Evolutionary conservation across 2,888 invertebrate genomes (phyloP).

Genomic region (Cybosia mesomella): DNA sequence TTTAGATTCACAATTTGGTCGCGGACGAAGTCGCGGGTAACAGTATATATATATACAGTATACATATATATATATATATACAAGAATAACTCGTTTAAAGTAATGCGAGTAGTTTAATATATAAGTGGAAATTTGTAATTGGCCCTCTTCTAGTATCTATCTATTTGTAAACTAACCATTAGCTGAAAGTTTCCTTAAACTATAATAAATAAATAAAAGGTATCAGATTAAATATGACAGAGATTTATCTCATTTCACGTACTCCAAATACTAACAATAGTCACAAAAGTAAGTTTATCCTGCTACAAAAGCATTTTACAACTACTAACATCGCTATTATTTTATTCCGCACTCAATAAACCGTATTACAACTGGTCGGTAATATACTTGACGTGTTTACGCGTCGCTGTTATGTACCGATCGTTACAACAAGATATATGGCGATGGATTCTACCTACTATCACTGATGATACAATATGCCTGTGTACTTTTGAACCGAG

Average conservation of each 20-base stretch:
- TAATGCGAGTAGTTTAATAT: no score
- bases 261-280: not conserved
- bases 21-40: no score
- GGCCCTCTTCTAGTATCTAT: no score
- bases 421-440: conserved; percentile 20
- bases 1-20: no score
- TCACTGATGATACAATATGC: conserved; percentile 12
- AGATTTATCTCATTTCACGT: not conserved
- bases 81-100: no score
- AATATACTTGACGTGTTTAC: conserved; percentile 19
- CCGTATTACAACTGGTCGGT: conserved; percentile 4
- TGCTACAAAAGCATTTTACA: conserved; percentile 1
- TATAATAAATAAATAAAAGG: no score
- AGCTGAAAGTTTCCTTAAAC: no score
- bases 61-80: no score
- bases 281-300: not conserved
- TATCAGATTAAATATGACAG: no score
- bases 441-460: conserved; percentile 7
- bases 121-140: no score
- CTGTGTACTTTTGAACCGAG: not conserved
- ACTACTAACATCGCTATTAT: conserved; percentile 20
- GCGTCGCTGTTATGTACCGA: conserved; percentile 12
- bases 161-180: no score
- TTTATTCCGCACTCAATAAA: conserved; percentile 27
- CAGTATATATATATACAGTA: no score